Evolutionary conservation across 2,797 vertebrate species (phyloP), one percentile per base, ranked within the genome.

Genomic region (Chanos chanos): DNA sequence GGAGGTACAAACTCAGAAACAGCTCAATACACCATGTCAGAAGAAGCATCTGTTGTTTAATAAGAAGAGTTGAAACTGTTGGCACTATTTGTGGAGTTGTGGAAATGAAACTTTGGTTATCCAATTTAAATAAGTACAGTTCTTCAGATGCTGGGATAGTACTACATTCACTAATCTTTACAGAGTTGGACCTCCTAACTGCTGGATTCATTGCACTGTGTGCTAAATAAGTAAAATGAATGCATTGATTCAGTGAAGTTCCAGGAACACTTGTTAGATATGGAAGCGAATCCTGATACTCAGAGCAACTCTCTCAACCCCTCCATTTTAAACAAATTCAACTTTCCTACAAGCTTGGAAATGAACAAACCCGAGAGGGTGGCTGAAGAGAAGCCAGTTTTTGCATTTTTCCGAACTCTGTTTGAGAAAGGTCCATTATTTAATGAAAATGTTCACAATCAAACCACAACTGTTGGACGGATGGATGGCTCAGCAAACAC

Each of bases 351-450:
- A 68, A 82, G 80, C 25, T 66, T 16, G 22, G 66, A 67, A 27
- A 48, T 81, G 28, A 9, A 74, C 37, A 77, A 87, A 30, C 27
- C 72, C 3, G 2, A 13, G 19, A 66, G 67, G 25, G 73, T 76
- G 58, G 80, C 82, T 25, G 70, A 83, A 49, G 85, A 86, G 49
- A 79, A 80, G 50, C 81, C 89, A 2, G 64, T 89, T 54, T 81
- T 93, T 31, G 91, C 86, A 70, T 82, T 78, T 5, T 92, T 90
- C 79, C 82, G 71, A 2, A 77, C 55, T 34, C 49, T 84, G 8
- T 73, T 77, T 10, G 69, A 73, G 7, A 68, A 80, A 19, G 24
- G 66, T 24, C 34, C 61, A 27, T 19, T 43, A 8, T 7, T 25
- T 27, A 43, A 13, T 19, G 48, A 53, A 18, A 50, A 37, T 10